Base-by-base conservation (phyloP, 2,797 vertebrate genomes). In the Meriones psammophilus region DNA sequence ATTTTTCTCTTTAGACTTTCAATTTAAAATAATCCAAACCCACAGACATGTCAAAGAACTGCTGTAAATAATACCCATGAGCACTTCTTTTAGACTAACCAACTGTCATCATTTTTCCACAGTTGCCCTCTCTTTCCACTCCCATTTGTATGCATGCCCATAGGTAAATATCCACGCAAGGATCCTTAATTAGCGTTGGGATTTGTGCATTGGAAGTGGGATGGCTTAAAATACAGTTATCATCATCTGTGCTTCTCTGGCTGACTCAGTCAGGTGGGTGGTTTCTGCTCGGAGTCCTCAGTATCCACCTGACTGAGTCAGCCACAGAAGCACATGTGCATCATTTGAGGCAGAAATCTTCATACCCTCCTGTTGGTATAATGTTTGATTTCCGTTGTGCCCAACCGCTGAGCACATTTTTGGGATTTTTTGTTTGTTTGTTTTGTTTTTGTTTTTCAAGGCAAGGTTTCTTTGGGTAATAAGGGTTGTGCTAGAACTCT, bases 91-190 rank as follows among this genome's bases (percentile, higher is more conserved):
- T 62, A 64, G n/a, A 33, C 33, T 56, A 50, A 77, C 4, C 66
- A 39, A 12, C 3, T 46, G 26, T 56, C 54, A 58, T 5, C 54
- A 30, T 68, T 58, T 85, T 58, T 22, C 33, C 13, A n/a, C 42
- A 54, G 36, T 84, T 88, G 20, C 9, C 46, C 24, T 17, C 42
- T 86, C 62, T 81, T 60, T n/a, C 56, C 26, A 33, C 17, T 73
- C 33, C 26, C 0, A 0, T 1, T 2, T 42, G 28, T 17, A 8
- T 39, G 26, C 18, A 30, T 50, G 9, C 8, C 17, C 2, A 8
- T 10, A 56, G 0, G 39, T 26, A 66, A 54, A 56, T 2, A 80
- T 17, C 68, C 26, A 81, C 4, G 18, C n/a, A 88, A 1, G 30
- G 18, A 62, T 64, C 84, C n/a, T 58, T 56, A 10, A 28, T n/a